Evolutionary conservation across 2,113 vertebrate genomes (phyloP).

Genomic region (Hydrolagus affinis): DNA sequence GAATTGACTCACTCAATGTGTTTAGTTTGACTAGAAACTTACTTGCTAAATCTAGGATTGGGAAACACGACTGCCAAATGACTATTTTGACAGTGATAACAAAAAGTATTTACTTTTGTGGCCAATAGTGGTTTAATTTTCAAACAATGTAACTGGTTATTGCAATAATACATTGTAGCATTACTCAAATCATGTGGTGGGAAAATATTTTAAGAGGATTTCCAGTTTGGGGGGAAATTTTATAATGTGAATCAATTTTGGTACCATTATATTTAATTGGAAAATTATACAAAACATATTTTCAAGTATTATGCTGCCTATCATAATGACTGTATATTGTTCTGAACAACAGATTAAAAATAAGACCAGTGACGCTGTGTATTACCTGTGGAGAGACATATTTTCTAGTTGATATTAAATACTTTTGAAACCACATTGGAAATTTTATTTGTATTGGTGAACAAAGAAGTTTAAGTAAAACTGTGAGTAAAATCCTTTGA

Average conservation of each 20-base stretch:
- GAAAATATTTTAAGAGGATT: constrained; percentile 1
- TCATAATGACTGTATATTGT: not conserved
- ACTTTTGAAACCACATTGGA: not conserved
- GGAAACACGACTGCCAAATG: constrained; percentile 18
- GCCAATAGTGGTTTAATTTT: not conserved
- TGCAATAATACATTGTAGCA: not conserved
- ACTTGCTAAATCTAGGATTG: not conserved
- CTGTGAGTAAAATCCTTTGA: not conserved
- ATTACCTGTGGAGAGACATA: not conserved
- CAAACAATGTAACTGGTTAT: not conserved
- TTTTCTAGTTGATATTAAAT: not conserved
- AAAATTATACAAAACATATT: not conserved
- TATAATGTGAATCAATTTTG: not conserved
- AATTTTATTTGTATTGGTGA: not conserved
- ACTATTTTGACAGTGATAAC: not conserved
- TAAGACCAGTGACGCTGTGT: not conserved
- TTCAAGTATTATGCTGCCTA: not conserved
- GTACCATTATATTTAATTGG: not conserved
- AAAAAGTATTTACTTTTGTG: not conserved
- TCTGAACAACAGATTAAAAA: not conserved
- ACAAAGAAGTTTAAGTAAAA: not conserved
- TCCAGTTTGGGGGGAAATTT: not conserved
- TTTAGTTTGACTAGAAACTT: not conserved
- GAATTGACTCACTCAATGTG: not conserved
- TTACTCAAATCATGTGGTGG: not conserved